phyloP scores from a whole-genome alignment of 92 coral and sea anemone genomes.

The Actinernus sp. region DNA sequence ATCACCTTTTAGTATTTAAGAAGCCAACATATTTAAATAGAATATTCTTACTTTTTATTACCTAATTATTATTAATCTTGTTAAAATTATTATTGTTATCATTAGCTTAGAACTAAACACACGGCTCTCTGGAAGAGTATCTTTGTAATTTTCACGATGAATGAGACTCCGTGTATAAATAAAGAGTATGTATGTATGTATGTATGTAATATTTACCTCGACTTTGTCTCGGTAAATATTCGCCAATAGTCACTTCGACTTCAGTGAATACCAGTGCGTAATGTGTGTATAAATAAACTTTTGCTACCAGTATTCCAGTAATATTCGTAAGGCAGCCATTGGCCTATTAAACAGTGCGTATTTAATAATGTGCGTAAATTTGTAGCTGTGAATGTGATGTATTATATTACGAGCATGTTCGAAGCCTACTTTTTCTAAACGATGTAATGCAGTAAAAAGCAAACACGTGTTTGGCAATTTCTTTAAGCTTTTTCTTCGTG shows the following conservation, averaged over 20 bases:
- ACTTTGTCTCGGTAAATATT: no score
- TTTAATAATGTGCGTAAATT: background rate
- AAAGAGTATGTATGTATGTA: background rate
- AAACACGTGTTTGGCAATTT: background rate
- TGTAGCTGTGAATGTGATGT: constrained; percentile 1
- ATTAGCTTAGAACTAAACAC: no score
- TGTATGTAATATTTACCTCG: background rate
- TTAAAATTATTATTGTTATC: no score
- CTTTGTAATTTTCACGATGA: no score
- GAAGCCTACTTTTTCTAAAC: background rate
- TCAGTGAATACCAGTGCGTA: no score
- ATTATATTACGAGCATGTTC: background rate
- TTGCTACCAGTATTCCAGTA: background rate
- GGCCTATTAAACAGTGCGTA: background rate
- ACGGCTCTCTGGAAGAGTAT: no score
- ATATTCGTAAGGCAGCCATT: constrained; percentile 8
- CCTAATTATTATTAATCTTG: no score
- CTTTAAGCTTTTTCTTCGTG: background rate
- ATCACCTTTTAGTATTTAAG: no score
- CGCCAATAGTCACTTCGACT: no score
- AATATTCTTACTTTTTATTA: no score
- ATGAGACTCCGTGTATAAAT: no score
- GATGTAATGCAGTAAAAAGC: background rate
- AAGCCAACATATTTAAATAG: no score
- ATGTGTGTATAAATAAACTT: background rate